A percentile compares a stretch with the other conserved stretches of the same genome.
Conservation (phyloP, 2,797 vertebrate species). For the Balearica regulorum region DNA sequence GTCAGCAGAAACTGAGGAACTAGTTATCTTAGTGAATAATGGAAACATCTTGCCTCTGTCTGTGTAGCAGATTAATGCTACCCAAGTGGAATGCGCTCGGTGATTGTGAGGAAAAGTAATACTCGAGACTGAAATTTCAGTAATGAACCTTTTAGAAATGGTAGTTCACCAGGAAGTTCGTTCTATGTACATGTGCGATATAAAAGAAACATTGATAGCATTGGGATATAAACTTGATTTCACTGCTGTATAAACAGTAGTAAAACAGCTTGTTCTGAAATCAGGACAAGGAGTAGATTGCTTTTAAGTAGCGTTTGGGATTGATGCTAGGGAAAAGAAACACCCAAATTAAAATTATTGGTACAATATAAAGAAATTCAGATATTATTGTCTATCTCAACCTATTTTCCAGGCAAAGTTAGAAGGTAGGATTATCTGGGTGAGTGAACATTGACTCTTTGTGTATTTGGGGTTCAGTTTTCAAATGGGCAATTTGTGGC, state of each 20-base stretch:
- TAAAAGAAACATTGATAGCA: constrained; percentile 43
- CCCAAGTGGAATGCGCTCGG: constrained; percentile 3
- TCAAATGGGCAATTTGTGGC: neutral
- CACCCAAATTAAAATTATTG: constrained; percentile 19
- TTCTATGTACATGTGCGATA: neutral
- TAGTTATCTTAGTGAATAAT: constrained; percentile 58
- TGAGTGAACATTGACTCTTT: neutral
- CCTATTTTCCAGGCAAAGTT: neutral
- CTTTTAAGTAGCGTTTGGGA: constrained; percentile 15
- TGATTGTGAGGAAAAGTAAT: constrained; percentile 50
- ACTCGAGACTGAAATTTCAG: constrained; percentile 50
- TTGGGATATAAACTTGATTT: constrained; percentile 21
- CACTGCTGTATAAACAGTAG: constrained; percentile 1
- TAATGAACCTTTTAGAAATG: constrained; percentile 33
- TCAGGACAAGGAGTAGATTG: neutral
- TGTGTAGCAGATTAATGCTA: constrained; percentile 51
- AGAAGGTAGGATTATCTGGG: neutral
- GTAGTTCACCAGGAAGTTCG: constrained; percentile 8
- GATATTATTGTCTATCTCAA: neutral
- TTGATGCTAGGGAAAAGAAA: constrained; percentile 17
- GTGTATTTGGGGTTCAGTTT: neutral
- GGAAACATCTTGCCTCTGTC: constrained; percentile 32
- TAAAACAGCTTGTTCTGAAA: constrained; percentile 53
- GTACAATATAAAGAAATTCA: neutral
- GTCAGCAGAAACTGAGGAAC: constrained; percentile 54